A percentile compares a stretch with the other conserved stretches of the same genome.
These are phyloP conservation scores for Nasonia giraulti DNA, from an alignment of 1,140 invertebrate species.

Conservation along the genomic window DNA sequence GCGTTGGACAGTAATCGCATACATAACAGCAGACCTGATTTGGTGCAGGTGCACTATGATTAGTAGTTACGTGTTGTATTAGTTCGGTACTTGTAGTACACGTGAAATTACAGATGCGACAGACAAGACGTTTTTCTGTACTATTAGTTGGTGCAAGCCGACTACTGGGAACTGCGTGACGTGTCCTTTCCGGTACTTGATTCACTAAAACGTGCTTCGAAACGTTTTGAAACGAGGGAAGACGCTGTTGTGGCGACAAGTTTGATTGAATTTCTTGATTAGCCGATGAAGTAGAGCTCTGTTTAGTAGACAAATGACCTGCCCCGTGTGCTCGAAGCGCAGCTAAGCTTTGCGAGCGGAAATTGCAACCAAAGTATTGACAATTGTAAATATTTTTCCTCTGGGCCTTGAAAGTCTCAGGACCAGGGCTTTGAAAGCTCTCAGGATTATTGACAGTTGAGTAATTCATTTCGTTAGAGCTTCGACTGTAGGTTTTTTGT, in stretches of 20 bases:
- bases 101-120: conserved; percentile 15
- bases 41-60: neutral
- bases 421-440: conserved; percentile 10
- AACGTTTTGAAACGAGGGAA: neutral
- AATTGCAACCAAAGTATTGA: neutral
- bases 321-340: conserved; percentile 34
- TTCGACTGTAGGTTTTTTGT: conserved; percentile 21
- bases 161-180: conserved; percentile 5
- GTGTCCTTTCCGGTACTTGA: conserved; percentile 37
- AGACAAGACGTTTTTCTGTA: neutral
- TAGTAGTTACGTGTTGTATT: conserved; percentile 1
- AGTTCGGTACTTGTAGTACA: conserved; percentile 17
- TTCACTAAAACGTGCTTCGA: conserved; percentile 31
- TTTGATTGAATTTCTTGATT: conserved; percentile 5
- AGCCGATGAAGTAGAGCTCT: neutral
- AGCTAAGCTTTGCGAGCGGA: neutral
- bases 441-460: neutral
- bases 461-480: neutral
- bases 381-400: neutral
- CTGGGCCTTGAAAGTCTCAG: no score
- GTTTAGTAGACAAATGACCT: conserved; percentile 7
- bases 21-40: conserved; percentile 39
- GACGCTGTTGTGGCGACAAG: conserved; percentile 17
- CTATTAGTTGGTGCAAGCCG: neutral
- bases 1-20: conserved; percentile 50